phyloP scores from a whole-genome alignment of 2,888 invertebrate genomes.

The Limnephilus lunatus region DNA sequence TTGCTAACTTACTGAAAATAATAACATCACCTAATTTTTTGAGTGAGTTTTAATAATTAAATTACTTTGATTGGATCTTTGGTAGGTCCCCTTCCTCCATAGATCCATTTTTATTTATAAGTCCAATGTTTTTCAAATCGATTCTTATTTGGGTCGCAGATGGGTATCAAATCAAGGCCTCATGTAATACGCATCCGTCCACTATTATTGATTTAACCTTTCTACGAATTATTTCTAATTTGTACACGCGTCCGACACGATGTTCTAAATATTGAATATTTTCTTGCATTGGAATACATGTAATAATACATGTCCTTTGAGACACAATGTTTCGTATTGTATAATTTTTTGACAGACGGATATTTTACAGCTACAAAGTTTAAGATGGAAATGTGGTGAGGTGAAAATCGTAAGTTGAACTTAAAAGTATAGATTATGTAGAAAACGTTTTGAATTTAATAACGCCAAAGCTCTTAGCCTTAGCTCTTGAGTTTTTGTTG shows the following conservation, averaged over 20 bases:
- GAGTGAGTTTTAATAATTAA: neutral
- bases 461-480: no score
- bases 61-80: neutral
- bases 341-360: no score
- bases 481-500: no score
- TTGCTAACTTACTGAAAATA: no score
- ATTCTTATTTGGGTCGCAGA: neutral
- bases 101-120: neutral
- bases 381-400: no score
- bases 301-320: neutral
- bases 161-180: neutral
- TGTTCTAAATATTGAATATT: neutral
- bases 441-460: no score
- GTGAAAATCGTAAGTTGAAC: no score
- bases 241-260: neutral
- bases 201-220: slow-evolving; percentile 2
- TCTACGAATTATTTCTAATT: neutral
- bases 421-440: no score
- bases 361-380: no score
- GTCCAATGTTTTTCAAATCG: neutral
- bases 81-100: neutral
- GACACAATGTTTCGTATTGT: no score
- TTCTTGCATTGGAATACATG: neutral
- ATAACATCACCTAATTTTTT: no score
- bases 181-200: neutral